A percentile compares a stretch with the other conserved stretches of the same genome.
Evolutionary conservation across 1,140 invertebrate species (phyloP).

Genomic region (Dinoponera quadriceps): DNA sequence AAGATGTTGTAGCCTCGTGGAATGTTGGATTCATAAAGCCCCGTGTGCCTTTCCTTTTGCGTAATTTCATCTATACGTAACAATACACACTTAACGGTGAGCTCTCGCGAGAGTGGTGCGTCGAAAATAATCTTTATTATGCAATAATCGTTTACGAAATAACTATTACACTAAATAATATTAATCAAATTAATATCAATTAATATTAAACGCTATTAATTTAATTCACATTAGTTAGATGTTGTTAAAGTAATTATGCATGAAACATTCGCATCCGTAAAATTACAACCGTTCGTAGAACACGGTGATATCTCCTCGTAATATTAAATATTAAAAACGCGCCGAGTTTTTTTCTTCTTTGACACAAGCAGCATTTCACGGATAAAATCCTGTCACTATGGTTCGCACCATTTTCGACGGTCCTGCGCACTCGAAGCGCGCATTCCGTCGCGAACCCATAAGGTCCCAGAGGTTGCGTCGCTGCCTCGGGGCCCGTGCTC

Average conservation of each 20-base stretch:
- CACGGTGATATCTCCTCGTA: background rate
- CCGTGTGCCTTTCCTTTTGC: background rate
- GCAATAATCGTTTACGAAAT: no score
- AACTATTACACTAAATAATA: no score
- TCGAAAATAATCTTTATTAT: no score
- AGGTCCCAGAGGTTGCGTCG: constrained; percentile 72
- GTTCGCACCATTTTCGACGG: constrained; percentile 22
- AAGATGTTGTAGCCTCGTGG: constrained; percentile 34
- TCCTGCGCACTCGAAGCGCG: constrained; percentile 38
- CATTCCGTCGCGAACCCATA: constrained; percentile 59
- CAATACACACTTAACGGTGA: background rate
- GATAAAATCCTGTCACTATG: constrained; percentile 41
- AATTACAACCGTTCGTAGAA: no score
- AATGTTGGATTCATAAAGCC: background rate
- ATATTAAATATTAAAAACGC: background rate
- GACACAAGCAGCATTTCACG: background rate
- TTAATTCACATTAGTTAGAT: no score
- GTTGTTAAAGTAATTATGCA: background rate
- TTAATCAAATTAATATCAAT: no score
- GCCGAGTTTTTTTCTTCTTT: background rate
- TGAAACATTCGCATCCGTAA: background rate
- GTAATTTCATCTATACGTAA: constrained; percentile 11
- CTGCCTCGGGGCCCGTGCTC: constrained; percentile 57
- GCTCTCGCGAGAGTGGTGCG: background rate
- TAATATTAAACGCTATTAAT: no score